Conservation (phyloP, 2,888 invertebrate species). For the Boloria euphrosyne region DNA sequence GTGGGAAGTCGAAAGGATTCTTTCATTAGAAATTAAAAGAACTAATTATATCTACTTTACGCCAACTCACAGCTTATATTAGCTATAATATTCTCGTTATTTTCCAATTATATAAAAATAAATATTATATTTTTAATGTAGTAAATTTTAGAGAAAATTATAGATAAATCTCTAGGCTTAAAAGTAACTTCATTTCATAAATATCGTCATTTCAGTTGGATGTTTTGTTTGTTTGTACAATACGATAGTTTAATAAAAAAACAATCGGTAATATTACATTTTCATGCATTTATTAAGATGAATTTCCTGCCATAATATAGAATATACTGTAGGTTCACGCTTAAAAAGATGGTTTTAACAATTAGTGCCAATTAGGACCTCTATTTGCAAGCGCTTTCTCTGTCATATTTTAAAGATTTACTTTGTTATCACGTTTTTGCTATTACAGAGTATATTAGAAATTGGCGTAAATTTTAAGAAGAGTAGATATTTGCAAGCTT, state of each 20-base stretch:
- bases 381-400: conserved; percentile 20
- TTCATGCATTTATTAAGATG: background rate
- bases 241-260: too few species aligned
- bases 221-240: too few species aligned
- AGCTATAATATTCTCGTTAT: background rate
- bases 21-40: conserved; percentile 16
- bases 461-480: conserved; percentile 1
- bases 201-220: too few species aligned
- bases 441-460: conserved; percentile 8
- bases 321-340: background rate
- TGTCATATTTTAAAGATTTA: conserved; percentile 10
- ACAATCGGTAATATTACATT: too few species aligned
- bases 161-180: too few species aligned
- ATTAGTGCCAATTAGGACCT: conserved; percentile 23
- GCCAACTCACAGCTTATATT: background rate
- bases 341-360: conserved; percentile 7
- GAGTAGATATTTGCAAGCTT: background rate
- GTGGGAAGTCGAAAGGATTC: conserved; percentile 35
- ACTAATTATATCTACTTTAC: background rate
- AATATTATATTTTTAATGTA: background rate
- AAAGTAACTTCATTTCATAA: too few species aligned
- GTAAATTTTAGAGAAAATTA: too few species aligned
- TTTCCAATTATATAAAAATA: background rate
- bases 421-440: conserved; percentile 21
- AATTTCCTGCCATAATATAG: background rate